These are phyloP conservation scores for Macrophya annulata DNA, from an alignment of 2,888 invertebrate genomes.

Conservation along the genomic window DNA sequence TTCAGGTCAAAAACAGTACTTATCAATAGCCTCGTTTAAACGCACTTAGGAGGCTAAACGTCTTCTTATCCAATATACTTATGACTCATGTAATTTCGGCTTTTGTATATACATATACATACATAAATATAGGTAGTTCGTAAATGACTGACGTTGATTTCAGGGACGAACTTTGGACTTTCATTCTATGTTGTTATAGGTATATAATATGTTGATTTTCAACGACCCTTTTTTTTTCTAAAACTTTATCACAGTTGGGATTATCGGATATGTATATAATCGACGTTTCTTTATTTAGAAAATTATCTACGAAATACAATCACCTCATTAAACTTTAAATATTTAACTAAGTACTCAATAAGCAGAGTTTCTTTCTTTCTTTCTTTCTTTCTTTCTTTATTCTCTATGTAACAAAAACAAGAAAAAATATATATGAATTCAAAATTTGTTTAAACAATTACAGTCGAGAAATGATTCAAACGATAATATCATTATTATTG, in stretches of 20 bases:
- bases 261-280: background rate
- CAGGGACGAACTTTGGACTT: background rate
- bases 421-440: too few species aligned
- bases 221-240: background rate
- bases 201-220: background rate
- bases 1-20: background rate
- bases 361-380: too few species aligned
- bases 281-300: background rate
- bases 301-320: background rate
- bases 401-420: too few species aligned
- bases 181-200: background rate
- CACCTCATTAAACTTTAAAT: too few species aligned
- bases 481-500: too few species aligned
- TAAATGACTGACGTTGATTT: background rate
- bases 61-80: background rate
- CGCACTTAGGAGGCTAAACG: slow-evolving; percentile 4
- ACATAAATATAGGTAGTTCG: background rate
- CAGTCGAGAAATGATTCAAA: too few species aligned
- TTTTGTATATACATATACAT: background rate
- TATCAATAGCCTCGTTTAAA: background rate
- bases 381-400: background rate
- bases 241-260: background rate
- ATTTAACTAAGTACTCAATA: too few species aligned
- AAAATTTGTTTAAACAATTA: too few species aligned
- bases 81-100: slow-evolving; percentile 1